These are phyloP conservation scores for Labrus mixtus DNA, from an alignment of 2,113 vertebrate species.

Conservation along the genomic window DNA sequence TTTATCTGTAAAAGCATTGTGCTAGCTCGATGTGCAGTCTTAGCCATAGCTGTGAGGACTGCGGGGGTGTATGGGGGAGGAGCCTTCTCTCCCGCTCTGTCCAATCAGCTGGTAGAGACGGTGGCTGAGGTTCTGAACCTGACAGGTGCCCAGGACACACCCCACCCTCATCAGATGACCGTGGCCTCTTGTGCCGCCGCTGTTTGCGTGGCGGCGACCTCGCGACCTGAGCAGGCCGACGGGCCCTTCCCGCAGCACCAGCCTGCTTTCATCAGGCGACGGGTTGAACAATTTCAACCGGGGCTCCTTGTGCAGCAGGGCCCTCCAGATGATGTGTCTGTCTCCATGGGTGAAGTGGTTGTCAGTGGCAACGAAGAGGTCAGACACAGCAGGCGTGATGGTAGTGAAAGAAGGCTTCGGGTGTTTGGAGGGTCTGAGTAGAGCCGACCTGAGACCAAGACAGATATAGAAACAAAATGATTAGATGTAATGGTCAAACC, in stretches of 20 bases:
- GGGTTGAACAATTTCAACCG: slow-evolving; percentile 22
- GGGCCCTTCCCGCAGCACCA: background rate
- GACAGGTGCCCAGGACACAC: slow-evolving; percentile 92
- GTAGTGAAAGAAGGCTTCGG: slow-evolving; percentile 20
- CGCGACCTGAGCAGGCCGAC: slow-evolving; percentile 46
- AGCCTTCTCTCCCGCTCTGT: slow-evolving; percentile 83
- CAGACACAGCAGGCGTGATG: slow-evolving; percentile 32
- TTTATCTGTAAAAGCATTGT: slow-evolving; percentile 6
- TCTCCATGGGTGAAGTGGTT: slow-evolving; percentile 56
- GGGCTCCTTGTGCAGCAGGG: slow-evolving; percentile 62
- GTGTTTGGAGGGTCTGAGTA: slow-evolving; percentile 39
- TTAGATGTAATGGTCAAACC: slow-evolving; percentile 10
- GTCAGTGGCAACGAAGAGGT: slow-evolving; percentile 30
- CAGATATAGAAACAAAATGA: slow-evolving; percentile 23
- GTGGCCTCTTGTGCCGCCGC: slow-evolving; percentile 30
- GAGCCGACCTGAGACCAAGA: slow-evolving; percentile 52
- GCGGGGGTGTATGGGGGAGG: slow-evolving; percentile 87
- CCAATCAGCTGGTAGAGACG: slow-evolving; percentile 91
- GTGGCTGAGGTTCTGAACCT: slow-evolving; percentile 92
- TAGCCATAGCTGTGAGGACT: slow-evolving; percentile 93
- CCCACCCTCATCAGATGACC: slow-evolving; percentile 86
- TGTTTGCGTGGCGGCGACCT: slow-evolving; percentile 74
- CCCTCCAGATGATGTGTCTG: slow-evolving; percentile 59
- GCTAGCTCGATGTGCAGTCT: slow-evolving; percentile 19
- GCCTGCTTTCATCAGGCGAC: slow-evolving; percentile 20